Percentiles rank a stretch among this genome's conserved stretches.
These are phyloP conservation scores for Chrosomus eos DNA, from an alignment of 2,797 vertebrate species.

Conservation along the genomic window DNA sequence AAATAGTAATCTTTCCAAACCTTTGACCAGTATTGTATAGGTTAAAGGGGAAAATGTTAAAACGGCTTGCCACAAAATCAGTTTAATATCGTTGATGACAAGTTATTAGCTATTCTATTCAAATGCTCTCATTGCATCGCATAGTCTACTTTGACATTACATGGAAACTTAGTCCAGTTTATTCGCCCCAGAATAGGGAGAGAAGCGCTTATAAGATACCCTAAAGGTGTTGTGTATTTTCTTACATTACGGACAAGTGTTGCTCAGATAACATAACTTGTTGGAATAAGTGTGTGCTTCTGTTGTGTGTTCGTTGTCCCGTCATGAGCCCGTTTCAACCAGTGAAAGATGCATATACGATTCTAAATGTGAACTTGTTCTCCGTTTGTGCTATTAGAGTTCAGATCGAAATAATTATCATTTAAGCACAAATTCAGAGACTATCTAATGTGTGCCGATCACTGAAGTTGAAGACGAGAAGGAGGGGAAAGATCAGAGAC, in stretches of 20 bases:
- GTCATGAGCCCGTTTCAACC: constrained; percentile 11
- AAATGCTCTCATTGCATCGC: neutral
- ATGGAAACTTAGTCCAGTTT: neutral
- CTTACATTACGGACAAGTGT: neutral
- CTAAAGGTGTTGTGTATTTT: neutral
- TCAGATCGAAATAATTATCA: constrained; percentile 1
- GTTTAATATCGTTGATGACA: neutral
- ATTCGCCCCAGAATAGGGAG: neutral
- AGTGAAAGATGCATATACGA: constrained; percentile 27
- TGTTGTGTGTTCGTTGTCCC: constrained; percentile 13
- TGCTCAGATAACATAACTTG: constrained; percentile 10
- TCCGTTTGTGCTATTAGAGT: neutral
- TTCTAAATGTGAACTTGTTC: neutral
- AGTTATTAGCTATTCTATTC: neutral
- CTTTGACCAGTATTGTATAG: neutral
- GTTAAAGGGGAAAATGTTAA: constrained; percentile 7
- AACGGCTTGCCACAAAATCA: constrained; percentile 1
- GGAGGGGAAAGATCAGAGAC: constrained; percentile 66
- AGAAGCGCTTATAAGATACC: neutral
- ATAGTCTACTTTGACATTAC: neutral
- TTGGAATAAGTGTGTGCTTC: constrained; percentile 33
- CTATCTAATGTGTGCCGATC: constrained; percentile 8
- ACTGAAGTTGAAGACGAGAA: constrained; percentile 30
- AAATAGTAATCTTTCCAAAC: too few relatives aligned
- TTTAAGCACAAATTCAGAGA: constrained; percentile 1